A percentile compares a stretch with the other conserved stretches of the same genome.
Conservation (phyloP, 1,140 invertebrate genomes). For the Euwallacea similis region DNA sequence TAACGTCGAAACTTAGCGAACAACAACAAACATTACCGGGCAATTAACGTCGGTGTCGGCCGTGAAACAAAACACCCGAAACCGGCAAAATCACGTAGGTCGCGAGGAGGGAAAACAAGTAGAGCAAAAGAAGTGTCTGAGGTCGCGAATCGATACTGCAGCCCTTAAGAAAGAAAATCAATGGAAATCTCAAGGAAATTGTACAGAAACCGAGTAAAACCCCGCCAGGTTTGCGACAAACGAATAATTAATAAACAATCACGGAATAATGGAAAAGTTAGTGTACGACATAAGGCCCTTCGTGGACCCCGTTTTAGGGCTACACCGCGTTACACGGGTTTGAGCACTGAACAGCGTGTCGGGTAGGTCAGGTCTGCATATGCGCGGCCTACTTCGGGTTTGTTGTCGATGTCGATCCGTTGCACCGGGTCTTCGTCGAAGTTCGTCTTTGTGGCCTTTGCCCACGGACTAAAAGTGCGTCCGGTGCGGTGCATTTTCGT, state of each 20-base stretch:
- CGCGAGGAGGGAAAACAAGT: slow-evolving; percentile 13
- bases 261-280: slow-evolving; percentile 40
- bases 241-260: slow-evolving; percentile 19
- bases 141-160: slow-evolving; percentile 34
- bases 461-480: slow-evolving; percentile 22
- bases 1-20: slow-evolving; percentile 28
- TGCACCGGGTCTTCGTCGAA: background rate
- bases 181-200: background rate
- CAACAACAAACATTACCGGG: slow-evolving; percentile 22
- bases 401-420: slow-evolving; percentile 7
- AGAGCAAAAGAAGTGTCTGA: slow-evolving; percentile 29
- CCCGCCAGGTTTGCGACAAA: slow-evolving; percentile 9
- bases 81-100: slow-evolving; percentile 27
- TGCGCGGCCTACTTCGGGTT: slow-evolving; percentile 45
- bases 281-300: slow-evolving; percentile 42
- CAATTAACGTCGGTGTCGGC: background rate
- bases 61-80: slow-evolving; percentile 24
- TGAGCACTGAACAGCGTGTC: slow-evolving; percentile 48
- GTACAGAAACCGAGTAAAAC: slow-evolving; percentile 16
- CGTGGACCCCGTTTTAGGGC: slow-evolving; percentile 48
- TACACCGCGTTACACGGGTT: slow-evolving; percentile 44
- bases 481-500: slow-evolving; percentile 4
- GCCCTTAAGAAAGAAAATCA: slow-evolving; percentile 16
- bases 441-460: slow-evolving; percentile 19
- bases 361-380: slow-evolving; percentile 53